These are phyloP conservation scores for Peromyscus maniculatus DNA, from an alignment of 2,113 vertebrate genomes.

Conservation along the genomic window DNA sequence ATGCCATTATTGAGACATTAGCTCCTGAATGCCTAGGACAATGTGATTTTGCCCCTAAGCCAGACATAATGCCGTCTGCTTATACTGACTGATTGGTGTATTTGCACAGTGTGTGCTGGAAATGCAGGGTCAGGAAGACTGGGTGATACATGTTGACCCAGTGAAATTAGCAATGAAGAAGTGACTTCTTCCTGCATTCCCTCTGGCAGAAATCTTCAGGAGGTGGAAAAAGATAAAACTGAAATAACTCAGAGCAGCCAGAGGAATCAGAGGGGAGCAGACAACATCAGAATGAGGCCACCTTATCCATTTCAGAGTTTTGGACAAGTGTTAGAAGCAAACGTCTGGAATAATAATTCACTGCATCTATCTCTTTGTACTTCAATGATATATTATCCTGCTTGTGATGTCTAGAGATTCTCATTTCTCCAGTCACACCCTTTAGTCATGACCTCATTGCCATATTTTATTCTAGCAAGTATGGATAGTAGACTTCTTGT, in stretches of 20 bases:
- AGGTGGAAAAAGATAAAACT: conserved; percentile 20
- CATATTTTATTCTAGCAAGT: background rate
- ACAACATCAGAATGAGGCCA: background rate
- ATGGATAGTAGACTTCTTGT: background rate
- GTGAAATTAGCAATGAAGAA: conserved; percentile 11
- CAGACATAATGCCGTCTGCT: conserved; percentile 40
- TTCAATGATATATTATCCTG: background rate
- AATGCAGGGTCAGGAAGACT: background rate
- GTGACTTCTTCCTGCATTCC: background rate
- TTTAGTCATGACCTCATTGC: background rate
- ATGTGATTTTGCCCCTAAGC: conserved; percentile 17
- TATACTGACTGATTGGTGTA: conserved; percentile 40
- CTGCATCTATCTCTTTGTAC: background rate
- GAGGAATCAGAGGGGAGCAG: background rate
- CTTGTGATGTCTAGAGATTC: background rate
- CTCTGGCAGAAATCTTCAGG: conserved; percentile 1
- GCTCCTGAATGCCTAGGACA: background rate
- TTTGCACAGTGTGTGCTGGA: conserved; percentile 28
- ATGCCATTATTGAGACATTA: conserved; percentile 60
- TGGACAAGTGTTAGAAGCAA: conserved; percentile 53
- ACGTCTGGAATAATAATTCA: conserved; percentile 4
- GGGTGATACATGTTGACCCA: background rate
- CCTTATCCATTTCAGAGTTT: conserved; percentile 30
- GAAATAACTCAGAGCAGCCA: conserved; percentile 32
- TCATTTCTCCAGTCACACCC: conserved; percentile 3